Base-by-base conservation (phyloP, 2,888 invertebrate species). In the Plemyria rubiginata region DNA sequence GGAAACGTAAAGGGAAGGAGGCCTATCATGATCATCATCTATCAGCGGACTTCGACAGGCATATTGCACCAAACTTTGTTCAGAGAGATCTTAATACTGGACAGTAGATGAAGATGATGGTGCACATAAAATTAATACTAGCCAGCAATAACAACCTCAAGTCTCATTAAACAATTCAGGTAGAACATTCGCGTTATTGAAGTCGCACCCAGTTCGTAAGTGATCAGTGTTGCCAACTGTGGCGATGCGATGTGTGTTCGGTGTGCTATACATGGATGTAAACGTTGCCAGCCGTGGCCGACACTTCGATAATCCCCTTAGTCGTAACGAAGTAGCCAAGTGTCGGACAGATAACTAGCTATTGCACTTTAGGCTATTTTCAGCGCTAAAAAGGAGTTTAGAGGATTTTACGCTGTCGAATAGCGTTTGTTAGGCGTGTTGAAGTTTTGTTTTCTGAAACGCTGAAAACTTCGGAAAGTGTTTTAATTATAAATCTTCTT, bases 251-350 rank as follows among this genome's bases (percentile, higher is more conserved):
- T 16, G 11, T 4, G 45, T 45, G 16, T 45, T 16, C 11, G 16
- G 9, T 16, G 45, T 45, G 16, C 45, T 45, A 43, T 43, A 45
- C 45, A 45, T 45, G 45, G 45, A 45, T 45, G 45, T 45, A 16
- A 45, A 45, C 38, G 48, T 70, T 74, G 65, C 65, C 67, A 71
- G 68, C 58, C 53, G 61, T n/a, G 59, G 55, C 65, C 68, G 70
- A 71, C 74, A 73, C 73, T 63, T 60, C 75, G 75, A 71, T 89
- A 87, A 88, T 88, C 88, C 86, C 76, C 78, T 88, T 88, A 87
- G 81, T 81, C 83, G 75, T 85, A 86, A 87, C 85, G 86, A 87
- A 86, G 86, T 81, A 79, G 75, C 80, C 80, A 81, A 79, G 79
- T 79, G 79, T 73, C 66, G 70, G 75, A 71, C 78, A 77, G 79